Percentiles rank a stretch among this genome's conserved stretches.
Conservation (phyloP, 2,797 vertebrate genomes). For the Epinephelus awoara region DNA sequence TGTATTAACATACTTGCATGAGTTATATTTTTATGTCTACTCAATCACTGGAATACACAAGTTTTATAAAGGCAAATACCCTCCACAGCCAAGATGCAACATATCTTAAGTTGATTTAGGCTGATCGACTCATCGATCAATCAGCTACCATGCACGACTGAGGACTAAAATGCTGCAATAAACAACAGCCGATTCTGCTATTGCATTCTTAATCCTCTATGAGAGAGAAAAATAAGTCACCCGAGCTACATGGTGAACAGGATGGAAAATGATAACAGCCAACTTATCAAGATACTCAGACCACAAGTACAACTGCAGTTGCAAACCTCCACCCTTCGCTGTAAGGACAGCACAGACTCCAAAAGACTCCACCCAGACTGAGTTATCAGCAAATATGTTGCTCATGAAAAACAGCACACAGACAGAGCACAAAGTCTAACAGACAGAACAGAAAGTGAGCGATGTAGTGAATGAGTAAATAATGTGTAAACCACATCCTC, state of each 20-base stretch:
- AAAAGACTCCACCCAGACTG: constrained; percentile 50
- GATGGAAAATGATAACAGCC: constrained; percentile 47
- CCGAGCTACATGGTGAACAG: constrained; percentile 8
- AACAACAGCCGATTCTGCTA: neutral
- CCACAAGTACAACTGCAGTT: constrained; percentile 59
- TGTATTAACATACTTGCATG: neutral
- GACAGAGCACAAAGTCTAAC: neutral
- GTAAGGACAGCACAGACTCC: constrained; percentile 1
- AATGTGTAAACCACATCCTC: neutral
- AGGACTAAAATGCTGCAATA: neutral
- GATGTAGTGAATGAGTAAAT: neutral
- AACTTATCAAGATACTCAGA: constrained; percentile 49
- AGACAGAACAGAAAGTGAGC: neutral
- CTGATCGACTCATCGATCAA: neutral
- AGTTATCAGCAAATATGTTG: neutral
- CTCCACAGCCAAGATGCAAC: neutral
- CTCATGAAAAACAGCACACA: neutral
- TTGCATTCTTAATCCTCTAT: neutral
- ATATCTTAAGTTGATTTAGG: neutral
- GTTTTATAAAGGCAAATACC: neutral
- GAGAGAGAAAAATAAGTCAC: constrained; percentile 15
- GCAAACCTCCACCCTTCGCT: constrained; percentile 53
- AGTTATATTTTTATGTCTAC: neutral
- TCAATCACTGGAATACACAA: neutral
- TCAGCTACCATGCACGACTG: neutral